These are phyloP conservation scores for Balearica regulorum DNA, from an alignment of 2,797 vertebrate species.

Conservation along the genomic window DNA sequence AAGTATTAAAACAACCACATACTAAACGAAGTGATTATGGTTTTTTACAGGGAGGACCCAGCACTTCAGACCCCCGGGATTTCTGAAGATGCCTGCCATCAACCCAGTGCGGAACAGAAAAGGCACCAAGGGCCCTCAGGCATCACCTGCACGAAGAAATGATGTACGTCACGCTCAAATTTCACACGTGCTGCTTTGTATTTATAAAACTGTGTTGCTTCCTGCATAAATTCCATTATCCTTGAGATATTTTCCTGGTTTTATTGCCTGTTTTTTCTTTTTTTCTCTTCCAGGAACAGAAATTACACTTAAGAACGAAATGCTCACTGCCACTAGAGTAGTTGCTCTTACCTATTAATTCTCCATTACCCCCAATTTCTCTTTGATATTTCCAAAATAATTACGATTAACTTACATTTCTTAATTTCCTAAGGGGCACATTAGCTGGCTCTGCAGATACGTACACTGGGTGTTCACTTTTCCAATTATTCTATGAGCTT, in stretches of 20 bases:
- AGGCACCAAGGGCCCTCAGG: neutral
- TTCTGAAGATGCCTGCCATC: neutral
- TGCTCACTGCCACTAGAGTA: neutral
- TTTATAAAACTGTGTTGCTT: neutral
- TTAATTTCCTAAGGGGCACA: conserved; percentile 4
- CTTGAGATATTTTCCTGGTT: neutral
- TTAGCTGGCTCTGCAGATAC: neutral
- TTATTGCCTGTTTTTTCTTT: neutral
- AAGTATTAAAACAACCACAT: neutral
- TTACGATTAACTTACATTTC: neutral
- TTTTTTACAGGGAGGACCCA: neutral
- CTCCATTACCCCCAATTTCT: neutral
- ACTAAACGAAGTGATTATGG: neutral
- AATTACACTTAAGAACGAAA: neutral
- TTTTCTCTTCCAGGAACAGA: neutral
- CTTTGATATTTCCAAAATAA: conserved; percentile 44
- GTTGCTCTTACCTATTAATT: neutral
- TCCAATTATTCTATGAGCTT: neutral
- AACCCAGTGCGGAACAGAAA: neutral
- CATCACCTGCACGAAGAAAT: neutral
- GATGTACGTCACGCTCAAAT: neutral
- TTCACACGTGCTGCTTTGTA: neutral
- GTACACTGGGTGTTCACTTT: neutral
- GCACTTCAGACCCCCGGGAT: neutral
- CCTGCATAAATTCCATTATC: neutral